Percentiles rank a stretch among this genome's conserved stretches.
Evolutionary conservation across 2,113 vertebrate genomes (phyloP).

Genomic region (Cavia porcellus): DNA sequence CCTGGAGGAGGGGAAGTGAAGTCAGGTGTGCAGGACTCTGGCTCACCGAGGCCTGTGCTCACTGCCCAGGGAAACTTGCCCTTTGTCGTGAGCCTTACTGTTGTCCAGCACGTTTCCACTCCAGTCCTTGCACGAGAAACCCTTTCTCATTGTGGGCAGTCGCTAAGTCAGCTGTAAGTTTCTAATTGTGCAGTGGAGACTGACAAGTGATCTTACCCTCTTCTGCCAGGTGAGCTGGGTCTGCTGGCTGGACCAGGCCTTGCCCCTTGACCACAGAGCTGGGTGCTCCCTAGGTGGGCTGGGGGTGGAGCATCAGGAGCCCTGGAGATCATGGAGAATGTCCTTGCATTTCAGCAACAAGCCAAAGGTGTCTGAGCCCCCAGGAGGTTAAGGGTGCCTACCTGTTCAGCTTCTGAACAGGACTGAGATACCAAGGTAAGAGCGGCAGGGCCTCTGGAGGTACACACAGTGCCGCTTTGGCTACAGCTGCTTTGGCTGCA

Average conservation of each 20-base stretch:
- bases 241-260: neutral
- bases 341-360: slow-evolving; percentile 34
- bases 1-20: neutral
- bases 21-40: neutral
- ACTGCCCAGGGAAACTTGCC: neutral
- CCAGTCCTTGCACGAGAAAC: neutral
- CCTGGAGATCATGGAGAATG: neutral
- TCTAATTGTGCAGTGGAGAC: neutral
- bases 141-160: neutral
- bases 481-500: neutral
- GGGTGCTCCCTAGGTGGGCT: neutral
- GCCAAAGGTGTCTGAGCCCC: neutral
- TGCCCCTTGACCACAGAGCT: neutral
- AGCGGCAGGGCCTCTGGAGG: neutral
- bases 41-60: neutral
- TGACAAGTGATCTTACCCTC: neutral
- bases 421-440: neutral
- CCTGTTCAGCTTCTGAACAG: slow-evolving; percentile 12
- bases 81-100: neutral
- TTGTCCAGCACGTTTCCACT: neutral
- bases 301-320: neutral
- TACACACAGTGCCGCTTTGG: neutral
- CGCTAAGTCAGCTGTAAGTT: neutral
- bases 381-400: neutral
- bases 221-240: neutral